Evolutionary conservation across 2,888 invertebrate species (phyloP).

Genomic region (Pristionchus entomophagus): DNA sequence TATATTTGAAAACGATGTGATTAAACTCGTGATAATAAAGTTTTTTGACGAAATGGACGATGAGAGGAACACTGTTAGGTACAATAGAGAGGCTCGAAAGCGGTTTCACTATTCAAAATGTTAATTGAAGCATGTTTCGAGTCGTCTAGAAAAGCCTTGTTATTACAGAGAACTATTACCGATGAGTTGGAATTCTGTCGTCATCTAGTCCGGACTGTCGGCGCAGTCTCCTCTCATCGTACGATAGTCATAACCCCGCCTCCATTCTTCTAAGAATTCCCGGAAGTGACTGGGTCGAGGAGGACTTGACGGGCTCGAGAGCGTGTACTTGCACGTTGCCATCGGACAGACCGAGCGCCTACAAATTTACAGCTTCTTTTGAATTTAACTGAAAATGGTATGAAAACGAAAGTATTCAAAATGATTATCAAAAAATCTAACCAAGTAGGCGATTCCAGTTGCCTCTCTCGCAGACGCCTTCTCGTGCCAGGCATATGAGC

Average conservation of each 20-base stretch:
- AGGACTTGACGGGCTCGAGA: slow-evolving; percentile 35
- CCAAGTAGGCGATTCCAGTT: slow-evolving; percentile 38
- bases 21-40: too few relatives aligned
- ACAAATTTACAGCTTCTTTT: not conserved
- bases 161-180: too few relatives aligned
- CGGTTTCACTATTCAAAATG: too few relatives aligned
- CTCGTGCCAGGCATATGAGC: slow-evolving; percentile 39
- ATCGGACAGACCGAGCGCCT: slow-evolving; percentile 39
- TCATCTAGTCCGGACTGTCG: not conserved
- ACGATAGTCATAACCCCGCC: slow-evolving; percentile 28
- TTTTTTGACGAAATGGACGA: too few relatives aligned
- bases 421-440: not conserved
- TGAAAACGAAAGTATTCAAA: too few relatives aligned
- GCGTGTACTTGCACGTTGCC: slow-evolving; percentile 42
- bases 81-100: too few relatives aligned
- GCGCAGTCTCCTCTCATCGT: not conserved
- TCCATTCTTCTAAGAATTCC: not conserved
- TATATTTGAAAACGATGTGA: too few relatives aligned
- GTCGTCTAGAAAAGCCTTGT: too few relatives aligned
- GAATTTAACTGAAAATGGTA: too few relatives aligned
- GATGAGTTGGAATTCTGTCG: not conserved
- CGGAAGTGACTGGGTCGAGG: not conserved
- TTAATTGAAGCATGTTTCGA: too few relatives aligned
- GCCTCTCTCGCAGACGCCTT: slow-evolving; percentile 23
- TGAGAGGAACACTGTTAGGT: too few relatives aligned